Conservation (phyloP, 2,888 invertebrate genomes). For the Andrena dorsata region DNA sequence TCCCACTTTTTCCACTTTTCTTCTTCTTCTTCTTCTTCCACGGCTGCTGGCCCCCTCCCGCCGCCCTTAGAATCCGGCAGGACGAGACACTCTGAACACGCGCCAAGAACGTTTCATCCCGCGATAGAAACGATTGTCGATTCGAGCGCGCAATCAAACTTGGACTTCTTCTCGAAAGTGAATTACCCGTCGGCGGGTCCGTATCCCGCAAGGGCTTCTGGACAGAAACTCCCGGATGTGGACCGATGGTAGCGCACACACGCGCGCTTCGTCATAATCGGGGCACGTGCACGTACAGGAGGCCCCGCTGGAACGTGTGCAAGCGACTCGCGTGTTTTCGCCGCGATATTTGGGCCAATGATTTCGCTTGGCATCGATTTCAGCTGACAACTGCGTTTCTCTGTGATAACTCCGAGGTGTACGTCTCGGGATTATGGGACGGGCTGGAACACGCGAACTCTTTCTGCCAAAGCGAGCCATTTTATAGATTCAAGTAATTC, state of each 20-base stretch:
- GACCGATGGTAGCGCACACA: slow-evolving; percentile 43
- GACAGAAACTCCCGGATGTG: slow-evolving; percentile 36
- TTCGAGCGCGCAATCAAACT: slow-evolving; percentile 76
- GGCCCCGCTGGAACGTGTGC: background rate
- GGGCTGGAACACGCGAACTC: background rate
- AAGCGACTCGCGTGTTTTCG: slow-evolving; percentile 5
- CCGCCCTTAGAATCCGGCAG: slow-evolving; percentile 40
- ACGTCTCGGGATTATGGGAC: background rate
- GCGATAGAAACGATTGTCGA: slow-evolving; percentile 75
- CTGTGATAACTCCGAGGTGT: background rate
- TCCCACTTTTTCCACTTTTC: slow-evolving; percentile 23
- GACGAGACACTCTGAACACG: slow-evolving; percentile 61
- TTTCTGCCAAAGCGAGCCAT: background rate
- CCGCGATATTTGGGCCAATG: background rate
- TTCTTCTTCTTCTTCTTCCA: slow-evolving; percentile 23
- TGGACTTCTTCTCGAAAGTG: slow-evolving; percentile 77
- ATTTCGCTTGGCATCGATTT: slow-evolving; percentile 21
- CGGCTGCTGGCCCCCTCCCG: slow-evolving; percentile 7
- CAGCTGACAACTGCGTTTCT: slow-evolving; percentile 7
- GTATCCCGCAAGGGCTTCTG: slow-evolving; percentile 55
- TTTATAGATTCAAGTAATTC: too few species aligned
- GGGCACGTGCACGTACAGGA: background rate
- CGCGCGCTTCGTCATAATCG: slow-evolving; percentile 39
- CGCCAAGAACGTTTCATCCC: slow-evolving; percentile 68
- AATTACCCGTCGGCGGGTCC: slow-evolving; percentile 65